A percentile compares a stretch with the other conserved stretches of the same genome.
Evolutionary conservation across 2,888 invertebrate genomes (phyloP).

Genomic region (Ashinkailepas kermadecensis): DNA sequence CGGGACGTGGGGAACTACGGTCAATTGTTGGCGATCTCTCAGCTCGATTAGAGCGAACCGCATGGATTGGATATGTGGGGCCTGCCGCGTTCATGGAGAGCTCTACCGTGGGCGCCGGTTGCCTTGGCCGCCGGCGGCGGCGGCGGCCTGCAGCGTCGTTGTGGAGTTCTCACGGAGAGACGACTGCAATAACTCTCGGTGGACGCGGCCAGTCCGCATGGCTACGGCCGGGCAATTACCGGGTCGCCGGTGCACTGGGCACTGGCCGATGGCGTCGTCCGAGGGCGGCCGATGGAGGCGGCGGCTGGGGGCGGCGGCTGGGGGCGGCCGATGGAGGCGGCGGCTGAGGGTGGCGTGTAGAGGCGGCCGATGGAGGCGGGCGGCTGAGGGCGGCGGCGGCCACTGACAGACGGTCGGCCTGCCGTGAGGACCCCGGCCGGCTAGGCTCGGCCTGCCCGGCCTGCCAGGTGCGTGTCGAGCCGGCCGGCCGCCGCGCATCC

Average conservation of each 20-base stretch:
- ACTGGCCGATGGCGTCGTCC: too few species aligned
- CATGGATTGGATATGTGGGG: neutral
- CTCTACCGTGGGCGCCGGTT: neutral
- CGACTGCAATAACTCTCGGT: neutral
- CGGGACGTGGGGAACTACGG: too few species aligned
- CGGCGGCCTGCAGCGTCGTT: neutral
- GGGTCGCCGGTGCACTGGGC: neutral
- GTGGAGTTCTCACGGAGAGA: constrained; percentile 1
- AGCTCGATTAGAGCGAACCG: too few species aligned
- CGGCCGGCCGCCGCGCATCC: neutral
- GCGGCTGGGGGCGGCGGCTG: too few species aligned
- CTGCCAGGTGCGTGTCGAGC: neutral
- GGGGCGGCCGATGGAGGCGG: too few species aligned
- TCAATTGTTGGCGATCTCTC: too few species aligned
- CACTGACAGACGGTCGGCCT: too few species aligned
- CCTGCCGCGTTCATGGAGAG: neutral
- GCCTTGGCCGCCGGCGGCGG: neutral
- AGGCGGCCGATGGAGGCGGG: too few species aligned
- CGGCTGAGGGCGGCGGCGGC: neutral
- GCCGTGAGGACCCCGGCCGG: too few species aligned
- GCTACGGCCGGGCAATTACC: neutral
- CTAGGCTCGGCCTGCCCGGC: neutral
- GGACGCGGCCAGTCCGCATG: neutral
- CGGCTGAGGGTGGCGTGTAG: too few species aligned
- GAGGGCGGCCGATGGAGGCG: too few species aligned